Evolutionary conservation across 2,113 vertebrate species (phyloP), one percentile per base, ranked within the genome.

Genomic region (Nannospalax galili): DNA sequence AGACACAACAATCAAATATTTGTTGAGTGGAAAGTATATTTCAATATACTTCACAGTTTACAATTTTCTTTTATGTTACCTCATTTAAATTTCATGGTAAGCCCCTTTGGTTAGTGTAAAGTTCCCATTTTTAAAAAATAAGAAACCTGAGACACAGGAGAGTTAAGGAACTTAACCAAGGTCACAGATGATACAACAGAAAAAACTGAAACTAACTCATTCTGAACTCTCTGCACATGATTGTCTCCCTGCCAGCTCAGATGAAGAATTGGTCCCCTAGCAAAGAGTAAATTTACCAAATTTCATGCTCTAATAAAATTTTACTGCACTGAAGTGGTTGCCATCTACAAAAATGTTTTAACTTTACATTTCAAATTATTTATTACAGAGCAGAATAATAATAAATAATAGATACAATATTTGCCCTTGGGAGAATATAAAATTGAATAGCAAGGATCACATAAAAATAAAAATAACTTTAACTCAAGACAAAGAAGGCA

Each of bases 271-370:
- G 22, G 8, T 84, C n/a, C 70, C 45, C 87, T 12, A 48, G 45
- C 32, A 93, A 82, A 80, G 20, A 60, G 37, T 7, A 67, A 70
- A 72, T 67, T 58, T 28, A 67, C 56, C 80, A 84, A 35, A 80
- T 94, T 78, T 95, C 96, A 96, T 40, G 56, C 88, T 92, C 84
- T 94, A 77, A 95, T 78, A 96, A 90, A 81, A 8, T 35, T 77
- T 85, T 84, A 77, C 84, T 81, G n/a, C 45, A 22, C 7, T 90
- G 45, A 87, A 81, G 52, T 69, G 22, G 20, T 64, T 94, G 22
- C 40, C 56, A 60, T 58, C 65, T 42, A 85, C 69, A 94, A 52
- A 80, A 95, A 84, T 40, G 40, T 90, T 88, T 91, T 72, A 80
- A 85, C 40, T 86, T 93, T 91, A 6, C 74, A 72, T 90, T 94